These are phyloP conservation scores for Gobio occitaniae DNA, from an alignment of 2,797 vertebrate genomes.

Conservation along the genomic window DNA sequence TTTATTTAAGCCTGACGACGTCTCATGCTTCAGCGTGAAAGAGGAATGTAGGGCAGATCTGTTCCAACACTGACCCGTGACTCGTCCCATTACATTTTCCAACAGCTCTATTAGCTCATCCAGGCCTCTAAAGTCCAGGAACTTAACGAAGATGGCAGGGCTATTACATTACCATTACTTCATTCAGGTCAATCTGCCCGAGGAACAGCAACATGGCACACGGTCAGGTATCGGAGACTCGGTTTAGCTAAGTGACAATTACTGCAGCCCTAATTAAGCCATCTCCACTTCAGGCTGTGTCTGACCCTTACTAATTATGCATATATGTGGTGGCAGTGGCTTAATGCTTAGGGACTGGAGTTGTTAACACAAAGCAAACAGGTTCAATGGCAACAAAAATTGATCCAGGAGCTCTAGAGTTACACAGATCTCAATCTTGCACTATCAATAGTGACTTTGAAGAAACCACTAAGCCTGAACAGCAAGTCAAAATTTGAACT, in stretches of 20 bases:
- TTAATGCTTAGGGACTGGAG: constrained; percentile 29
- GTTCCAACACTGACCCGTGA: constrained; percentile 46
- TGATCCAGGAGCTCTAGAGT: constrained; percentile 22
- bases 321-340: constrained; percentile 19
- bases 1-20: constrained; percentile 25
- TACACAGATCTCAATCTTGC: constrained; percentile 14
- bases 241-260: constrained; percentile 37
- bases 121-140: constrained; percentile 48
- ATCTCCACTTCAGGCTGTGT: constrained; percentile 21
- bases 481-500: background rate
- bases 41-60: constrained; percentile 55
- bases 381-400: constrained; percentile 31
- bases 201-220: constrained; percentile 40
- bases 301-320: constrained; percentile 22
- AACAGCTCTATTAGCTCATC: constrained; percentile 59
- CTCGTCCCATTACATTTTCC: constrained; percentile 62
- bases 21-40: constrained; percentile 51
- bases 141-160: constrained; percentile 46
- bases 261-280: constrained; percentile 39
- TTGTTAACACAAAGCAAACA: constrained; percentile 28
- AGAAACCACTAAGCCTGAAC: background rate
- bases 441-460: constrained; percentile 6
- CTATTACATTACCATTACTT: constrained; percentile 59
- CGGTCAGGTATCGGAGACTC: constrained; percentile 45
- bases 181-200: constrained; percentile 50